Percentiles rank a stretch among this genome's conserved stretches.
These are phyloP conservation scores for Simalia tracyae DNA, from an alignment of 2,797 vertebrate species.

Conservation along the genomic window DNA sequence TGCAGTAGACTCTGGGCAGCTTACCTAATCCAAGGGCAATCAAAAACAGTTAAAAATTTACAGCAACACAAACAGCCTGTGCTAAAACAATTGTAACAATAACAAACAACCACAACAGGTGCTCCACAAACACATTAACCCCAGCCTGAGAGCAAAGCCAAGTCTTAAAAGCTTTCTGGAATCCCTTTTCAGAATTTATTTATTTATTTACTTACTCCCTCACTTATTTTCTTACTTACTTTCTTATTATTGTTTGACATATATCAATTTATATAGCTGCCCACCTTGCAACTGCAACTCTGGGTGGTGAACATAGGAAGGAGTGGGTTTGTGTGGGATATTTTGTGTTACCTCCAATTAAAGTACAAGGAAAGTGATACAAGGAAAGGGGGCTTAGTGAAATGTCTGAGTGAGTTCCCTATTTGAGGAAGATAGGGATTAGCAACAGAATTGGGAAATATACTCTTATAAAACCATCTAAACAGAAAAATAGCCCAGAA, in stretches of 20 bases:
- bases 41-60: neutral
- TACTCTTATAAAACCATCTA: neutral
- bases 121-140: neutral
- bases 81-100: neutral
- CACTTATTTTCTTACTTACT: too few species aligned
- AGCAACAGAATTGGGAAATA: neutral
- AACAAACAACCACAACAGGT: neutral
- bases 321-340: neutral
- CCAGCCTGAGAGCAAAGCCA: neutral
- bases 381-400: neutral
- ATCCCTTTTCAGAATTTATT: too few species aligned
- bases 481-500: neutral
- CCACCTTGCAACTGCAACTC: neutral
- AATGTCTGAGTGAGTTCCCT: neutral
- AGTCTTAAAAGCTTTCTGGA: neutral
- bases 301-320: neutral
- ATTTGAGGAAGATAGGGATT: too few species aligned
- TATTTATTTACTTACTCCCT: too few species aligned
- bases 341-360: neutral
- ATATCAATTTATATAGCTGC: neutral
- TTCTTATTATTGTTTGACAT: too few species aligned
- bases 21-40: neutral
- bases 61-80: neutral
- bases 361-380: neutral
- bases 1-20: neutral